Evolutionary conservation across 2,113 vertebrate genomes (phyloP), one percentile per base, ranked within the genome.

Genomic region (Amphilophus citrinellus): DNA sequence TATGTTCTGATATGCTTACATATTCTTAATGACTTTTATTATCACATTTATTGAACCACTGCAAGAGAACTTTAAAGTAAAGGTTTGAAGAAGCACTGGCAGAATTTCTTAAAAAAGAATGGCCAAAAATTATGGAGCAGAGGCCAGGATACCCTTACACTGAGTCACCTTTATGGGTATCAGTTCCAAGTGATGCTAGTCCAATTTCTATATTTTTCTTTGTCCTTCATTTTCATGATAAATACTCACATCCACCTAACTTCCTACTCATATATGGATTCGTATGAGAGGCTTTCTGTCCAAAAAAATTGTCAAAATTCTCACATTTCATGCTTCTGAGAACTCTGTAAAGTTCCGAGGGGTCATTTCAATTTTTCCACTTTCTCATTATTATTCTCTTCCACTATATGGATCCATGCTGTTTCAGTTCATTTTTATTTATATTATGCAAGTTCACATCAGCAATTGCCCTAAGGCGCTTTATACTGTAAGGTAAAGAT

Each of bases 391-490:
- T 50, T 53, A 18, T 53, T 71, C 15, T 18, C 17, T 3, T 53
- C 24, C 66, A 53, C 53, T 47, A n/a, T 53, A 4, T n/a, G 44
- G 13, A 32, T 73, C 44, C 44, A 53, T 53, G 66, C 53, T 73
- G 44, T 73, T 73, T 73, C 24, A 73, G 20, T 73, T 73, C 47
- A 32, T 24, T 53, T 73, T 73, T 35, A 73, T 56, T 73, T 56
- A 73, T 56, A 56, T 30, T 35, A 1, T 10, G 27, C 27, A 73
- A 56, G 47, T 56, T 73, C 47, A 0, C 68, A 56, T 35, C 47
- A 56, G 68, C 18, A n/a, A 27, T 35, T 30, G 68, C 68, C 68
- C 56, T 47, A n/a, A 73, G 68, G 47, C 20, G 14, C 4, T n/a
- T n/a, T 73, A 53, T 35, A 32, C n/a, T 56, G 13, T 73, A 9